Conservation (phyloP, 2,888 invertebrate species). For the Mesoligia furuncula region DNA sequence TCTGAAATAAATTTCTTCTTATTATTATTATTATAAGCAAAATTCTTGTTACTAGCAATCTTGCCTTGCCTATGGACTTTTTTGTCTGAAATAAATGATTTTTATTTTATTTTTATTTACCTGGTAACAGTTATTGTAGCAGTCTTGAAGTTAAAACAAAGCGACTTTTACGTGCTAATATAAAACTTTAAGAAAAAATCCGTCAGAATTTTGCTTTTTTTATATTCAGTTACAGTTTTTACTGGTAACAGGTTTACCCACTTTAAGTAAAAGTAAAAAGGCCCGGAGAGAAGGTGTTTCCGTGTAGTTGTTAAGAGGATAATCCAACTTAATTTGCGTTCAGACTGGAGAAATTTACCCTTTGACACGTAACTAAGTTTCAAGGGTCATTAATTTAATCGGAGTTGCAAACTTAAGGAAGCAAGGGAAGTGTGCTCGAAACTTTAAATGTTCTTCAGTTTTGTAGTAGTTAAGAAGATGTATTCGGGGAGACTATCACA, state of each 20-base stretch:
- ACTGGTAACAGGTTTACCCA: neutral
- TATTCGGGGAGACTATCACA: neutral
- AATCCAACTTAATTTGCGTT: conserved; percentile 37
- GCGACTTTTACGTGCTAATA: neutral
- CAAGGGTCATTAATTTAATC: conserved; percentile 51
- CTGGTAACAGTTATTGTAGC: neutral
- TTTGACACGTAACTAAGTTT: conserved; percentile 52
- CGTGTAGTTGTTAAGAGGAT: conserved; percentile 4
- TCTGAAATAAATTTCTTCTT: too few relatives aligned
- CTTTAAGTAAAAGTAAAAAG: neutral
- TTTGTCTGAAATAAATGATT: too few relatives aligned
- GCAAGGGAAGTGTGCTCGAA: conserved; percentile 21
- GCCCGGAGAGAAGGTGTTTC: conserved; percentile 1
- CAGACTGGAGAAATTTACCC: conserved; percentile 35
- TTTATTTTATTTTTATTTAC: too few relatives aligned
- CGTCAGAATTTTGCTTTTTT: too few relatives aligned
- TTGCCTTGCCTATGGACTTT: too few relatives aligned
- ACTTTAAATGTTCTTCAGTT: conserved; percentile 38
- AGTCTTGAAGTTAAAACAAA: neutral
- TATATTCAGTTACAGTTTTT: neutral
- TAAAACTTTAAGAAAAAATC: too few relatives aligned
- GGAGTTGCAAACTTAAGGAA: conserved; percentile 38
- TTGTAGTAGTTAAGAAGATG: conserved; percentile 7
- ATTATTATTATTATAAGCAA: too few relatives aligned
- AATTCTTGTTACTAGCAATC: too few relatives aligned